phyloP scores from a whole-genome alignment of 2,113 vertebrate genomes.

The Seriola quinqueradiata region DNA sequence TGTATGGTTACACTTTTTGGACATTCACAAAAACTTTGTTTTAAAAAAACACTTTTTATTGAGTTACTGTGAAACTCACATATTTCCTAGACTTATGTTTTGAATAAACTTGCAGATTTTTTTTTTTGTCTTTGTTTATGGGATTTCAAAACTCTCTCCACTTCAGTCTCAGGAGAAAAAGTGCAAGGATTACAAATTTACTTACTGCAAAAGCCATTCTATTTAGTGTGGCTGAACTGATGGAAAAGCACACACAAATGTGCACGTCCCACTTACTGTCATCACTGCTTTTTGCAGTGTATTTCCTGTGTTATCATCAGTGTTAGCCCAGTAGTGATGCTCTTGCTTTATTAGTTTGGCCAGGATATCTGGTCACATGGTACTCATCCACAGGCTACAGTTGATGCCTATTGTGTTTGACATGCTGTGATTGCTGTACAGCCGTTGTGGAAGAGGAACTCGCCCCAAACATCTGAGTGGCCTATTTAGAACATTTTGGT shows the following conservation, averaged over 20 bases:
- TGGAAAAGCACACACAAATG: slow-evolving; percentile 23
- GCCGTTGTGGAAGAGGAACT: slow-evolving; percentile 48
- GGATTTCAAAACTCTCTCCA: not conserved
- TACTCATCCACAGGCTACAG: slow-evolving; percentile 34
- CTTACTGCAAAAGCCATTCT: not conserved
- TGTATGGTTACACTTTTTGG: not conserved
- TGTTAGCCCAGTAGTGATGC: slow-evolving; percentile 26
- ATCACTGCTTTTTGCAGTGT: slow-evolving; percentile 14
- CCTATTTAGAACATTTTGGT: slow-evolving; percentile 53
- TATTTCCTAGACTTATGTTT: not conserved
- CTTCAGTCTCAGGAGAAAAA: not conserved
- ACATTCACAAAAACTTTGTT: not conserved
- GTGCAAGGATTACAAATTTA: not conserved
- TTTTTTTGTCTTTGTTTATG: slow-evolving; percentile 1
- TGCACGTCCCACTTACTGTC: slow-evolving; percentile 18
- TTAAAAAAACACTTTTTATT: not conserved
- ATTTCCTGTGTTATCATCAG: slow-evolving; percentile 46
- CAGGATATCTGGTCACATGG: slow-evolving; percentile 49
- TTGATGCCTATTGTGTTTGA: slow-evolving; percentile 76
- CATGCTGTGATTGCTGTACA: slow-evolving; percentile 70
- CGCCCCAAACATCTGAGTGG: slow-evolving; percentile 39
- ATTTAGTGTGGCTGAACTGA: not conserved
- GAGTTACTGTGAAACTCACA: not conserved
- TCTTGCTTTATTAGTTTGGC: slow-evolving; percentile 17
- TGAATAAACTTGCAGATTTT: not conserved